Evolutionary conservation across 2,888 invertebrate species (phyloP).

Genomic region (Lordiphosa fenestrarum): DNA sequence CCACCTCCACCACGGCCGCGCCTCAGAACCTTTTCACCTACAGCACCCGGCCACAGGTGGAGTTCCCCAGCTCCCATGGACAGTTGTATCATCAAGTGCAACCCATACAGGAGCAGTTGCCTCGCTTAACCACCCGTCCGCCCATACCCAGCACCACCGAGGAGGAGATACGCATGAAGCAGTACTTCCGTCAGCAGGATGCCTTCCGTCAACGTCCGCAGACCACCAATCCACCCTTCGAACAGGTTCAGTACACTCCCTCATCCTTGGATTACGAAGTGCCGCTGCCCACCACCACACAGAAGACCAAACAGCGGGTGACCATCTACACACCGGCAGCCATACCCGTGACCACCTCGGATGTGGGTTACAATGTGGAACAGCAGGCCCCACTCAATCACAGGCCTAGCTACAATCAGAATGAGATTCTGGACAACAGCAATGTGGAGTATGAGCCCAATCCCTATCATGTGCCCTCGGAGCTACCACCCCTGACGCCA

Average conservation of each 20-base stretch:
- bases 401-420: conserved; percentile 72
- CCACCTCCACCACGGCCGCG: conserved; percentile 70
- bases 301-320: conserved; percentile 68
- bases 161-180: conserved; percentile 79
- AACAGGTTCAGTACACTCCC: conserved; percentile 77
- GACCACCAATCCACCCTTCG: conserved; percentile 66
- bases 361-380: conserved; percentile 66
- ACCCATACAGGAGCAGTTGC: conserved; percentile 48
- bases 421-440: conserved; percentile 76
- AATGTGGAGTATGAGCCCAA: conserved; percentile 80
- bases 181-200: conserved; percentile 79
- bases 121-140: conserved; percentile 68
- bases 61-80: conserved; percentile 74
- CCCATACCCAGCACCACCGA: conserved; percentile 55
- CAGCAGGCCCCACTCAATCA: conserved; percentile 67
- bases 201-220: conserved; percentile 78
- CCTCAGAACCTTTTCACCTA: conserved; percentile 71
- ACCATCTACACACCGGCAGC: conserved; percentile 74
- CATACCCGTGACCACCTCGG: conserved; percentile 63
- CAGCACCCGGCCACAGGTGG: conserved; percentile 72
- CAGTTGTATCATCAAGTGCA: conserved; percentile 72
- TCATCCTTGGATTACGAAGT: conserved; percentile 67
- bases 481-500: conserved; percentile 83
- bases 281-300: conserved; percentile 51
- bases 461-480: conserved; percentile 82